A percentile compares a stretch with the other conserved stretches of the same genome.
phyloP scores from a whole-genome alignment of 1,140 invertebrate genomes.

The Lepidurus couesii region DNA sequence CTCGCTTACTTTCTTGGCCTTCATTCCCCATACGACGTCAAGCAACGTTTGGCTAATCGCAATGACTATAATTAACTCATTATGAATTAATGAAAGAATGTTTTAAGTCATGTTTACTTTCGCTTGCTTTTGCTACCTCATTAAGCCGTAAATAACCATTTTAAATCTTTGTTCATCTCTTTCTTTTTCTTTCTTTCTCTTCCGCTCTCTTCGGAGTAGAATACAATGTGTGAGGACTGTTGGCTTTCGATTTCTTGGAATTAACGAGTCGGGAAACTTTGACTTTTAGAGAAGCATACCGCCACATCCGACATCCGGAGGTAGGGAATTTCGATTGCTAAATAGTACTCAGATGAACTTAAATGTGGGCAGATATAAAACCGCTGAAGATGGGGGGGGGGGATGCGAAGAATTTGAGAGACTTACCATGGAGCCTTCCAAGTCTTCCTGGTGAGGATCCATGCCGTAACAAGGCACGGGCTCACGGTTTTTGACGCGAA shows the following conservation, averaged over 20 bases:
- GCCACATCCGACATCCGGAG: constrained; percentile 16
- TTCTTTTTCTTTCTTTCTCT: too few relatives aligned
- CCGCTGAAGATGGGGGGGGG: background rate
- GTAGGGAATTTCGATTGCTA: background rate
- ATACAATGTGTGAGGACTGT: background rate
- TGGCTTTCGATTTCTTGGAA: background rate
- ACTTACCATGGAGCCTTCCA: constrained; percentile 55
- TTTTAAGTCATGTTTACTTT: too few relatives aligned
- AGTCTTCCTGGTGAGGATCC: constrained; percentile 70
- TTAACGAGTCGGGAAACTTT: background rate
- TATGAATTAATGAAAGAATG: too few relatives aligned
- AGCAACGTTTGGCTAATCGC: too few relatives aligned
- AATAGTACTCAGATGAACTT: constrained; percentile 1
- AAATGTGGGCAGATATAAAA: background rate
- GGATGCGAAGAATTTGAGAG: constrained; percentile 1
- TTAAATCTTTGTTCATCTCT: too few relatives aligned
- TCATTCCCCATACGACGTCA: too few relatives aligned
- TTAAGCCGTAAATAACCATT: too few relatives aligned
- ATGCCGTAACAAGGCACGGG: constrained; percentile 77
- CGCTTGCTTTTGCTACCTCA: too few relatives aligned
- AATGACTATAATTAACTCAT: too few relatives aligned
- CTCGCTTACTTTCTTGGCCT: too few relatives aligned
- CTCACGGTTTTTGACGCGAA: constrained; percentile 83
- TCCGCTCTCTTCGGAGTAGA: background rate
- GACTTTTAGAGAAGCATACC: background rate